Conservation (phyloP, 2,113 vertebrate species). For the Protobothrops flavoviridis region DNA sequence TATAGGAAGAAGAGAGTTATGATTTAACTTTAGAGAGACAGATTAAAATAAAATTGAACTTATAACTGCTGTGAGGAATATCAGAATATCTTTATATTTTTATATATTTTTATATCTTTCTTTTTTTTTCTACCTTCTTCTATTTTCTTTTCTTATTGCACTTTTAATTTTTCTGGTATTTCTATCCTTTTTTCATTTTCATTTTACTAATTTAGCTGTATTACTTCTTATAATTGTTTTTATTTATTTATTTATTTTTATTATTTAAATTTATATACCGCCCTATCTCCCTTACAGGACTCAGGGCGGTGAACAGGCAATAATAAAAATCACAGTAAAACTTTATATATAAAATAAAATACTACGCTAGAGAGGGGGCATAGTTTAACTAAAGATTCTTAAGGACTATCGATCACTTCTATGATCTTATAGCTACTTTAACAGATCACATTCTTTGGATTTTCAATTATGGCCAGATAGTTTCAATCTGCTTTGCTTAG, state of each 20-base stretch:
- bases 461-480: neutral
- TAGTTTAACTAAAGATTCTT: neutral
- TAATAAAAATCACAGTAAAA: too few species aligned
- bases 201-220: neutral
- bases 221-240: neutral
- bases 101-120: neutral
- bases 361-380: neutral
- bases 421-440: neutral
- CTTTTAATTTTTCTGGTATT: neutral
- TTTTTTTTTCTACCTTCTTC: neutral
- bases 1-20: neutral
- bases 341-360: neutral
- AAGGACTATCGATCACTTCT: neutral
- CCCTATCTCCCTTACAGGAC: too few species aligned
- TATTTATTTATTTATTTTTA: too few species aligned
- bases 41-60: neutral
- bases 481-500: neutral
- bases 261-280: too few species aligned
- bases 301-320: too few species aligned
- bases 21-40: neutral
- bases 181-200: neutral
- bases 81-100: neutral
- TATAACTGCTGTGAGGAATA: neutral
- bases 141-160: neutral
- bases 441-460: neutral